Evolutionary conservation across 1,140 invertebrate species (phyloP).

Genomic region (Aphaenogaster ashmeadi): DNA sequence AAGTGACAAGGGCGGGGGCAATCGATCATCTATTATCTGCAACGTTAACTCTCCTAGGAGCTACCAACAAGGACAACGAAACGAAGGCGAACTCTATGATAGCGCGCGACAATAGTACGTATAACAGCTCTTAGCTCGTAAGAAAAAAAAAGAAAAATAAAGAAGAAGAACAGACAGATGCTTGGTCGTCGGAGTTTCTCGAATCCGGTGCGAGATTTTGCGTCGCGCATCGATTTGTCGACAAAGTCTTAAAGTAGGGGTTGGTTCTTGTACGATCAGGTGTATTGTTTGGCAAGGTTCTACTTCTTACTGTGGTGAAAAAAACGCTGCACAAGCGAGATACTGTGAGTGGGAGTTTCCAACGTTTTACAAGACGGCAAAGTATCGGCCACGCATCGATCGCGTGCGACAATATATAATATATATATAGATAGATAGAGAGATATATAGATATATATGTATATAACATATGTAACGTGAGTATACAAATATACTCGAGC

Average conservation of each 20-base stretch:
- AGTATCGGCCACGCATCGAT: constrained; percentile 77
- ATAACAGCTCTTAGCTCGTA: constrained; percentile 53
- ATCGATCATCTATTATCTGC: constrained; percentile 65
- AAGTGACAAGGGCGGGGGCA: constrained; percentile 47
- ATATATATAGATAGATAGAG: constrained; percentile 75
- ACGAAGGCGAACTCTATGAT: constrained; percentile 57
- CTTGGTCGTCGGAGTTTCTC: constrained; percentile 14
- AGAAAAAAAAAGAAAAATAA: background rate
- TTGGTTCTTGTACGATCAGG: constrained; percentile 70
- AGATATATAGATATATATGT: constrained; percentile 60
- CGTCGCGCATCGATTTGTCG: constrained; percentile 76
- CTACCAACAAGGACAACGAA: constrained; percentile 63
- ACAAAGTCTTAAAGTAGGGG: constrained; percentile 64
- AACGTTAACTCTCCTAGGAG: constrained; percentile 61
- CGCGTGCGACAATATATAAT: constrained; percentile 78
- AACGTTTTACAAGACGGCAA: constrained; percentile 86
- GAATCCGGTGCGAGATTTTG: constrained; percentile 44
- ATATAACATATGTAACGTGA: constrained; percentile 72
- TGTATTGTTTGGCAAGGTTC: constrained; percentile 83
- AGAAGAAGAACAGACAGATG: constrained; percentile 34
- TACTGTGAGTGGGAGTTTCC: constrained; percentile 86
- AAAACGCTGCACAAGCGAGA: constrained; percentile 87
- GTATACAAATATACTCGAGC: constrained; percentile 77
- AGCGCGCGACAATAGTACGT: constrained; percentile 63
- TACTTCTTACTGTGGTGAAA: constrained; percentile 86